Evolutionary conservation across 2,113 vertebrate species (phyloP).

Genomic region (Numenius arquata): DNA sequence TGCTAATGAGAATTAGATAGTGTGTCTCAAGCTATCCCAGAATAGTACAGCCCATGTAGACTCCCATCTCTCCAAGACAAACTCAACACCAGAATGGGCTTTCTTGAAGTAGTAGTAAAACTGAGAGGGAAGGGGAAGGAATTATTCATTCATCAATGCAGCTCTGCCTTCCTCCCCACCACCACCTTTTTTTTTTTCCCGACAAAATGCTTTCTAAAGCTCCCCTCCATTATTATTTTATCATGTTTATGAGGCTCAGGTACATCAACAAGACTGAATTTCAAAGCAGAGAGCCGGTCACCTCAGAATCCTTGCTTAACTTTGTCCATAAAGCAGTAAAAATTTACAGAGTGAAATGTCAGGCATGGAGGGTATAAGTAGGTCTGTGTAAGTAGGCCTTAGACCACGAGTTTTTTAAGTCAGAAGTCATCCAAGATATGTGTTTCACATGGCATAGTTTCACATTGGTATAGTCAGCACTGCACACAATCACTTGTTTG

Average conservation of each 20-base stretch:
- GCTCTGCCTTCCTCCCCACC: background rate
- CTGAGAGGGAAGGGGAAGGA: background rate
- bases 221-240: background rate
- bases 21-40: background rate
- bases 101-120: background rate
- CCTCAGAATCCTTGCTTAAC: background rate
- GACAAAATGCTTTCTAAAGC: background rate
- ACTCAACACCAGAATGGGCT: background rate
- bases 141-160: background rate
- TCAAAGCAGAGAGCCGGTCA: background rate
- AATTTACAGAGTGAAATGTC: background rate
- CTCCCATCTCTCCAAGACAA: background rate
- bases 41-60: background rate
- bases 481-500: background rate
- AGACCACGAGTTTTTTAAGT: background rate
- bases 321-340: background rate
- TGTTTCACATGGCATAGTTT: background rate
- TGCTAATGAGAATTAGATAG: background rate
- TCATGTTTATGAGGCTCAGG: background rate
- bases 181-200: background rate
- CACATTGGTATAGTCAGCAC: background rate
- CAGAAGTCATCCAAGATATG: background rate
- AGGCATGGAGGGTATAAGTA: background rate
- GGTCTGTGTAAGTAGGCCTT: background rate
- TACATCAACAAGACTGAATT: background rate